phyloP scores from a whole-genome alignment of 2,888 invertebrate genomes.

The Lepidochrysops patricia region DNA sequence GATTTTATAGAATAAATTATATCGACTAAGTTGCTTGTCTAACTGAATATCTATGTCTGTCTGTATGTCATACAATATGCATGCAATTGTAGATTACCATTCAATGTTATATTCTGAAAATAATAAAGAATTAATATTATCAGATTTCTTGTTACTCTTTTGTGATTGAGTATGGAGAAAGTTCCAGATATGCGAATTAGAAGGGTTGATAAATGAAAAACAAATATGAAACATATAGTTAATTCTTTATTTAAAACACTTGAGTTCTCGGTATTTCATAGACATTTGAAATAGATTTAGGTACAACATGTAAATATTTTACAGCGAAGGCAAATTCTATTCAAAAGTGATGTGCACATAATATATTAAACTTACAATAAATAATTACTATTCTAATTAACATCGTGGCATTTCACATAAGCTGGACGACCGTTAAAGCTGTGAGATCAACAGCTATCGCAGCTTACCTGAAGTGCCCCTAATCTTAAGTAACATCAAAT shows the following conservation, averaged over 20 bases:
- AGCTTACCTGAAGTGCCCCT: background rate
- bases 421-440: background rate
- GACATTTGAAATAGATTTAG: background rate
- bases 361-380: conserved; percentile 11
- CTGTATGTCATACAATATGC: conserved; percentile 4
- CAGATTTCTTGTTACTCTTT: background rate
- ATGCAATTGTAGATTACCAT: background rate
- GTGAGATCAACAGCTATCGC: conserved; percentile 12
- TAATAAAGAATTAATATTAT: background rate
- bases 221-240: conserved; percentile 2
- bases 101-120: conserved; percentile 5
- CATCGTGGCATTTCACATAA: conserved; percentile 8
- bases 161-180: background rate
- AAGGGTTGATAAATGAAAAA: background rate
- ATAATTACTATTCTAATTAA: conserved; percentile 13
- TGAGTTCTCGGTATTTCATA: background rate
- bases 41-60: background rate
- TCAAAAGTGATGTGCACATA: conserved; percentile 12
- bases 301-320: background rate
- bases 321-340: background rate
- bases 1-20: background rate
- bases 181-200: background rate
- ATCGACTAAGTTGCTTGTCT: background rate
- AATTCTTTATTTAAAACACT: conserved; percentile 9
- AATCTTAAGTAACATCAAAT: conserved; percentile 13